A percentile compares a stretch with the other conserved stretches of the same genome.
These are phyloP conservation scores for Cyprinus carpio DNA, from an alignment of 2,113 vertebrate species.

Conservation along the genomic window DNA sequence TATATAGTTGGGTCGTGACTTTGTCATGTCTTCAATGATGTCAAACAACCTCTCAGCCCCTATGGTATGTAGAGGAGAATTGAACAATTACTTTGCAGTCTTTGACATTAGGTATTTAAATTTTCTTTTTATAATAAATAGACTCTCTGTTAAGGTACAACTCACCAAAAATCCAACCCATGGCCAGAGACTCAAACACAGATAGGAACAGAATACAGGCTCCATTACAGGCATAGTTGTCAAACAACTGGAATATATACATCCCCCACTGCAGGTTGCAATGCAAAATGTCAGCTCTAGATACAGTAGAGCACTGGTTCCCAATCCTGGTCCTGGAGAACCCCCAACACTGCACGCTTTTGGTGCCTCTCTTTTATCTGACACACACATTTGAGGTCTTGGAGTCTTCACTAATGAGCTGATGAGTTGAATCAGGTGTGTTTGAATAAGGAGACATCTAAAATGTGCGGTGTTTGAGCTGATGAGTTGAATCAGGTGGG, in stretches of 20 bases:
- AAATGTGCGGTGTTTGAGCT: no score
- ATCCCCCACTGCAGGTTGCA: slow-evolving; percentile 70
- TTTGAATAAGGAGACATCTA: no score
- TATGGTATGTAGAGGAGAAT: slow-evolving; percentile 28
- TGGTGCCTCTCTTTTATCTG: no score
- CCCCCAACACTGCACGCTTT: no score
- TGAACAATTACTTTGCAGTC: not conserved
- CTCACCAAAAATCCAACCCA: slow-evolving; percentile 76
- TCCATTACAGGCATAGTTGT: slow-evolving; percentile 78
- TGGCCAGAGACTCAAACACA: slow-evolving; percentile 33
- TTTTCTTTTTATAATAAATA: not conserved
- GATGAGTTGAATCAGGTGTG: no score
- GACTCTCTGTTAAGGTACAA: not conserved
- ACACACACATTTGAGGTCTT: no score
- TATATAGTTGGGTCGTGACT: slow-evolving; percentile 46
- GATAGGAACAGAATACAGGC: slow-evolving; percentile 71
- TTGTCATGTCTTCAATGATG: slow-evolving; percentile 75
- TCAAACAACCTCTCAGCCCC: slow-evolving; percentile 65
- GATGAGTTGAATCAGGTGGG: no score
- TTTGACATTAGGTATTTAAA: not conserved
- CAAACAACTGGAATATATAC: slow-evolving; percentile 76
- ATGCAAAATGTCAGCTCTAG: no score
- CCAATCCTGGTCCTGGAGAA: no score
- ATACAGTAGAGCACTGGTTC: no score
- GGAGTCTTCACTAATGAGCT: no score